These are phyloP conservation scores for Drosophila formosana DNA, from an alignment of 2,888 invertebrate species.

Conservation along the genomic window DNA sequence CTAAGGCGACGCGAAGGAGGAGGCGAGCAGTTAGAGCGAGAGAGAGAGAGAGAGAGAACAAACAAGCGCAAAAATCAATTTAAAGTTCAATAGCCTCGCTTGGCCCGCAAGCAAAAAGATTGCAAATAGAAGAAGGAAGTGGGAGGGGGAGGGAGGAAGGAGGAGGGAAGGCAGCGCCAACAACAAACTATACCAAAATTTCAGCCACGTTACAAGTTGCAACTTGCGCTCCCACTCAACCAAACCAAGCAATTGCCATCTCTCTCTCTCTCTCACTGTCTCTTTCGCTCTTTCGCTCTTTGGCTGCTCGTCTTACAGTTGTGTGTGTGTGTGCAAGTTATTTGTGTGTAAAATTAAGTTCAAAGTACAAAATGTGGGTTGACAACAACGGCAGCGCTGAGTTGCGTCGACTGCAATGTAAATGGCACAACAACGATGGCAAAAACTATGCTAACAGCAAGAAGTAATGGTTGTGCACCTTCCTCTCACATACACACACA, in stretches of 20 bases:
- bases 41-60: conserved; percentile 25
- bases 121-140: conserved; percentile 21
- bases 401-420: conserved; percentile 38
- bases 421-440: conserved; percentile 36
- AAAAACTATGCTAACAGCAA: conserved; percentile 28
- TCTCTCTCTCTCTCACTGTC: not conserved
- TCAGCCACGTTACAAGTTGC: conserved; percentile 57
- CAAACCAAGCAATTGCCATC: not conserved
- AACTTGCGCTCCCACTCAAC: conserved; percentile 58
- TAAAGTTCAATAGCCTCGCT: conserved; percentile 76
- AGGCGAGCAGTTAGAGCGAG: not conserved
- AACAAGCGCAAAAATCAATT: conserved; percentile 76
- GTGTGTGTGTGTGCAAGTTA: conserved; percentile 42
- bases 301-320: conserved; percentile 19
- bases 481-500: not conserved
- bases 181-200: conserved; percentile 41
- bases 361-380: conserved; percentile 76
- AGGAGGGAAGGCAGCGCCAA: not conserved
- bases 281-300: conserved; percentile 25
- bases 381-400: conserved; percentile 38
- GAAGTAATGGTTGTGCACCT: conserved; percentile 22
- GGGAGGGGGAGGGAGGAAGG: too few relatives aligned
- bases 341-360: conserved; percentile 71
- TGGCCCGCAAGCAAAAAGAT: conserved; percentile 55
- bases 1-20: not conserved